Conservation (phyloP, 2,113 vertebrate genomes). For the Urocynchramus pylzowi region DNA sequence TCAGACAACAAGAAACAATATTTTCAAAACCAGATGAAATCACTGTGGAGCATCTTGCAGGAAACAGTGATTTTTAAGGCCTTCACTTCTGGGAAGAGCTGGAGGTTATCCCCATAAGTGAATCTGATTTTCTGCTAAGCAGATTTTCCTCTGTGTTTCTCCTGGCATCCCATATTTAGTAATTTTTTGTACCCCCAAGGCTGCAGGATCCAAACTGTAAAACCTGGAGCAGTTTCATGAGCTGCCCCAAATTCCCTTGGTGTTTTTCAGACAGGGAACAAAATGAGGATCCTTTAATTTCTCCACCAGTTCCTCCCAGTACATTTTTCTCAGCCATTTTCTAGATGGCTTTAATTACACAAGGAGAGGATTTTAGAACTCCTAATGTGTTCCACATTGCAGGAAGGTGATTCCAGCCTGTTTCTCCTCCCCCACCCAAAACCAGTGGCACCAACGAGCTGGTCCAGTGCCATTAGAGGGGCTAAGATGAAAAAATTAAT, state of each 20-base stretch:
- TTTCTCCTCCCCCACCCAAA: neutral
- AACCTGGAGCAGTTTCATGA: neutral
- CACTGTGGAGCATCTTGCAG: neutral
- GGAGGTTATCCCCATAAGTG: neutral
- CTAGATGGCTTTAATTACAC: neutral
- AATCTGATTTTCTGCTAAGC: neutral
- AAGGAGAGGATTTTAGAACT: neutral
- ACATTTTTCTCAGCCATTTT: neutral
- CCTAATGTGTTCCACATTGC: neutral
- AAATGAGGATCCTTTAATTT: neutral
- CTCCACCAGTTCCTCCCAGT: neutral
- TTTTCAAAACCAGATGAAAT: neutral
- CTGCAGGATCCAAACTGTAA: neutral
- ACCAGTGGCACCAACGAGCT: neutral
- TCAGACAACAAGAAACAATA: neutral
- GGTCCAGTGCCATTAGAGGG: neutral
- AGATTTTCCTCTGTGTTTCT: neutral
- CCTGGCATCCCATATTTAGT: fast-evolving
- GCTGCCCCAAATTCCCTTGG: neutral
- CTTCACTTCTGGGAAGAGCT: neutral
- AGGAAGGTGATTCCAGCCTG: neutral
- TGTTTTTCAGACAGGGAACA: neutral
- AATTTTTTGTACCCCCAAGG: neutral
- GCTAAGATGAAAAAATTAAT: neutral
- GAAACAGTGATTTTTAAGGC: neutral